Evolutionary conservation across 92 coral and sea anemone species (phyloP).

Genomic region (Plumapathes pennacea): DNA sequence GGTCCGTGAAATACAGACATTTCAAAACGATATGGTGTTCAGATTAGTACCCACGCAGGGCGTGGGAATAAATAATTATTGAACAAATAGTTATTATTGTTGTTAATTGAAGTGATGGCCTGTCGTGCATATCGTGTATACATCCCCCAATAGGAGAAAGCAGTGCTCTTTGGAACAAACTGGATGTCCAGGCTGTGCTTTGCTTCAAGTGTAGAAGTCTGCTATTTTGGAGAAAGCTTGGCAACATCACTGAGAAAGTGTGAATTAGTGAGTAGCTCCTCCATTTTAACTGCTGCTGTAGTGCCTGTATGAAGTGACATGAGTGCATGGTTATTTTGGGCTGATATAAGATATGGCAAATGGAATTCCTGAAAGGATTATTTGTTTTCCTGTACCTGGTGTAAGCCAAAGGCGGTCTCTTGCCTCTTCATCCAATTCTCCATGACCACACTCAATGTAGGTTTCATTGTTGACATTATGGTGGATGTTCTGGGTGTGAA

Average conservation of each 20-base stretch:
- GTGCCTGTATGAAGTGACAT: neutral
- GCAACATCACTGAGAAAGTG: conserved; percentile 11
- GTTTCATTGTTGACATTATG: neutral
- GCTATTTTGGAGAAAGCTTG: conserved; percentile 28
- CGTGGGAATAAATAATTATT: too few species aligned
- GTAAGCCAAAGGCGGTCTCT: conserved; percentile 30
- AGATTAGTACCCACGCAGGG: too few species aligned
- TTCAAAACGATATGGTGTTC: too few species aligned
- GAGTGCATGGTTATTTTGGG: too few species aligned
- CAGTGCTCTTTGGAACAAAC: conserved; percentile 28
- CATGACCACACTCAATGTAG: conserved; percentile 45
- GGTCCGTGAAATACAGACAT: too few species aligned
- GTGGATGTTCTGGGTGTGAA: conserved; percentile 43
- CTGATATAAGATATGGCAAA: too few species aligned
- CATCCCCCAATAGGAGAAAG: conserved; percentile 49
- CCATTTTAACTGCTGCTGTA: neutral
- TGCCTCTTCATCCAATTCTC: conserved; percentile 18
- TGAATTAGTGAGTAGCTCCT: conserved; percentile 3
- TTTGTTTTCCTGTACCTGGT: too few species aligned
- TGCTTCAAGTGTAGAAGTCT: conserved; percentile 29
- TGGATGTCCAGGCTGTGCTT: conserved; percentile 22
- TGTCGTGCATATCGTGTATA: conserved; percentile 10
- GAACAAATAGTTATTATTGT: too few species aligned
- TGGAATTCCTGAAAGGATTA: too few species aligned
- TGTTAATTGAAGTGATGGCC: too few species aligned